A percentile compares a stretch with the other conserved stretches of the same genome.
These are phyloP conservation scores for Eupsittula cactorum DNA, from an alignment of 2,113 vertebrate species.

Conservation along the genomic window DNA sequence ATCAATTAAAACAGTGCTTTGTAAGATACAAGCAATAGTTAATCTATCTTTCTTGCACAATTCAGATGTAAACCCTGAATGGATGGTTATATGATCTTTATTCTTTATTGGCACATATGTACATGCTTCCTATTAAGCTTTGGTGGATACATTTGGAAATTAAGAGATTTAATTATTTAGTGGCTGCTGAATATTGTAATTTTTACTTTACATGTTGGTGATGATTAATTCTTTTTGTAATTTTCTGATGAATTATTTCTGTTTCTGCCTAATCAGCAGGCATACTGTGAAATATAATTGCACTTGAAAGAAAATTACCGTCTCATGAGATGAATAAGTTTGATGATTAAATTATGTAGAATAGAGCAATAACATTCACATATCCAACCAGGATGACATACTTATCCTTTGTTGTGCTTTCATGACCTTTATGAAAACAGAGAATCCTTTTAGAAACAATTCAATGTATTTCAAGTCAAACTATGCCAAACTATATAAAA, in stretches of 20 bases:
- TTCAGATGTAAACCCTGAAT: conserved; percentile 23
- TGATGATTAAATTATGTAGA: conserved; percentile 85
- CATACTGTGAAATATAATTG: conserved; percentile 83
- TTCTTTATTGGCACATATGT: conserved; percentile 25
- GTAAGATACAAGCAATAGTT: neutral
- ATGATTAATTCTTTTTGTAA: conserved; percentile 87
- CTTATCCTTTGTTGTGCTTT: conserved; percentile 42
- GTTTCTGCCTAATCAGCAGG: conserved; percentile 84
- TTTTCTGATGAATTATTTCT: conserved; percentile 88
- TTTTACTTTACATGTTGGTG: conserved; percentile 77
- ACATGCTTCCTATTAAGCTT: conserved; percentile 55
- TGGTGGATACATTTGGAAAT: conserved; percentile 81
- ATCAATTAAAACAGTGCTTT: neutral
- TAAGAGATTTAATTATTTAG: conserved; percentile 86
- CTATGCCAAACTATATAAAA: neutral
- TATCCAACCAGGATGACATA: conserved; percentile 13
- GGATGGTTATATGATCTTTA: neutral
- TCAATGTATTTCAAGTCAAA: neutral
- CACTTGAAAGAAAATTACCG: conserved; percentile 83
- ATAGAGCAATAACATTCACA: conserved; percentile 79
- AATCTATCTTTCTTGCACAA: neutral
- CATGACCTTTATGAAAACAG: conserved; percentile 35
- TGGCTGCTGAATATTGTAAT: conserved; percentile 77
- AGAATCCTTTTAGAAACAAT: conserved; percentile 12
- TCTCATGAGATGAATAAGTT: conserved; percentile 82